phyloP scores from a whole-genome alignment of 2,113 vertebrate species.

The Orycteropus afer region DNA sequence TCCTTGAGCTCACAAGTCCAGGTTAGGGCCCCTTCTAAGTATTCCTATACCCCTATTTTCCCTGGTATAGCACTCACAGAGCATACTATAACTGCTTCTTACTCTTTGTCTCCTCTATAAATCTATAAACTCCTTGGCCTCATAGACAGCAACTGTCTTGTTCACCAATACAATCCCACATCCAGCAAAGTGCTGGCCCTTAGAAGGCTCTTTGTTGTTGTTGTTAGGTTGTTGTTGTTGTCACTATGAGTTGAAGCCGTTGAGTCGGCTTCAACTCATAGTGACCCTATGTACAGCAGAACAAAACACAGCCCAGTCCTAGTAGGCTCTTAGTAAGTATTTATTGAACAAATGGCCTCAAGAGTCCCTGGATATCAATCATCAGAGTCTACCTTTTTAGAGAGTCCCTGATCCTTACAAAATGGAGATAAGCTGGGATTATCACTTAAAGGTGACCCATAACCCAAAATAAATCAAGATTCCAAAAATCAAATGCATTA shows the following conservation, averaged over 20 bases:
- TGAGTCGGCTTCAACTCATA: neutral
- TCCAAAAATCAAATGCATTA: constrained; percentile 55
- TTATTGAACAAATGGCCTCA: constrained; percentile 34
- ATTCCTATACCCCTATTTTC: neutral
- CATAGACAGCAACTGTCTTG: neutral
- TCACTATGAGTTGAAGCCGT: too few relatives aligned
- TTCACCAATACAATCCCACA: constrained; percentile 29
- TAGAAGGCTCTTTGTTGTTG: neutral
- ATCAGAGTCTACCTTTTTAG: constrained; percentile 25
- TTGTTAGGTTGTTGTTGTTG: too few relatives aligned
- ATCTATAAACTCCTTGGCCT: neutral
- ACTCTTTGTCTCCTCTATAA: neutral
- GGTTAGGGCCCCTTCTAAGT: neutral
- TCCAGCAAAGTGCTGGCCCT: constrained; percentile 30
- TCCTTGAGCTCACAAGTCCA: neutral
- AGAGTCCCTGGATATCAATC: constrained; percentile 24
- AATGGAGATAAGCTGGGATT: constrained; percentile 30
- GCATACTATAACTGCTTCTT: neutral
- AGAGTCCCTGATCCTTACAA: neutral
- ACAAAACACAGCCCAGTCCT: too few relatives aligned
- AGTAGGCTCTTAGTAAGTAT: neutral
- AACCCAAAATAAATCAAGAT: constrained; percentile 62
- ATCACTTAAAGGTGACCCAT: constrained; percentile 32
- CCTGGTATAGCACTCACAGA: neutral
- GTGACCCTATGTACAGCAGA: too few relatives aligned